Evolutionary conservation across 2,797 vertebrate species (phyloP), one percentile per base, ranked within the genome.

Genomic region (Brotula barbata): DNA sequence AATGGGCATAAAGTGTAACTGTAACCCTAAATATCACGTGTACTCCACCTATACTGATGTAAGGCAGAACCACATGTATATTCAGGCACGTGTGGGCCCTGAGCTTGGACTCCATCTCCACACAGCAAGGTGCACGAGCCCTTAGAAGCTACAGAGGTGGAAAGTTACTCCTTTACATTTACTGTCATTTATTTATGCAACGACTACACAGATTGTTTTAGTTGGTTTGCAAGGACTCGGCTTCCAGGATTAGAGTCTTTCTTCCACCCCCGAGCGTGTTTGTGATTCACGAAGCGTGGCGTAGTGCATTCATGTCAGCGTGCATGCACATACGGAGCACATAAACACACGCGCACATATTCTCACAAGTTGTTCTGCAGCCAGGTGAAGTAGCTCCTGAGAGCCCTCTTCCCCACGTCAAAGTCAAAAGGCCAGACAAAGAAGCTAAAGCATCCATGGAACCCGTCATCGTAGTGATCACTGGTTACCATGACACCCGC

Each of bases 391-490:
- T 93, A 98, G 69, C 88, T 90, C 41, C 85, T 86, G 55, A 92
- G 61, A 43, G 85, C 90, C 73, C 88, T 88, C 58, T 89, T 64
- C 7, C 94, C 94, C 0, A 95, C 87, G 0, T 92, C 89, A 52
- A 98, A 98, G 33, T 91, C 82, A 1, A 87, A 63, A 0, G 95
- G 95, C 93, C 93, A 94, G 11, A 77, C 43, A 0, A 88, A 89
- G 11, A 98, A 92, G 75, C 86, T 89, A 75, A 98, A 85, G 50
- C 93, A 94, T n/a, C 95, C 97, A 0, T 99, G 97, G 81, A 97
- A 99, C 58, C 94, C 94, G 37, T 94, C 93, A 25, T 92, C 87
- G 0, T 92, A 93, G 86, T 98, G 92, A 12, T 94, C 92, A 0
- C 77, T 87, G 10, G 93, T 94, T 33, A 98, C 95, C 0, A 89